A percentile compares a stretch with the other conserved stretches of the same genome.
Conservation (phyloP, 2,888 invertebrate genomes). For the Scaptodrosophila latifasciaeformis region DNA sequence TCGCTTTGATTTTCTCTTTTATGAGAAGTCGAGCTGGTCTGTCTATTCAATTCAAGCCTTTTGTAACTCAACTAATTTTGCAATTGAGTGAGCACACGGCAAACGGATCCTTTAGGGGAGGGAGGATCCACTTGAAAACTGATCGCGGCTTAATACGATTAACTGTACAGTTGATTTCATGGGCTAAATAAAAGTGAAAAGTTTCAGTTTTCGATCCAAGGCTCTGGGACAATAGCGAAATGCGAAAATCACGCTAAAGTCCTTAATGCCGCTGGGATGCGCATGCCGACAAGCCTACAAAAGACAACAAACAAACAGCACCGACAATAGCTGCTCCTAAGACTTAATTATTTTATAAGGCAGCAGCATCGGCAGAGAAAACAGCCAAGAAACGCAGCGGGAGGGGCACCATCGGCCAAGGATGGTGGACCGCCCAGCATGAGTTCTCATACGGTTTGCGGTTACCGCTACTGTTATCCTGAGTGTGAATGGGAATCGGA, state of each 20-base stretch:
- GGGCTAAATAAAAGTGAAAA: constrained; percentile 42
- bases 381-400: constrained; percentile 17
- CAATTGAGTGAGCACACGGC: constrained; percentile 38
- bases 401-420: constrained; percentile 34
- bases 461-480: constrained; percentile 29
- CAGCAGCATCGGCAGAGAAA: constrained; percentile 28
- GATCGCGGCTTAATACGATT: constrained; percentile 65
- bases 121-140: constrained; percentile 51
- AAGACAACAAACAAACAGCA: constrained; percentile 50
- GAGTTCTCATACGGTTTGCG: constrained; percentile 42
- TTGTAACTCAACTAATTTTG: constrained; percentile 40
- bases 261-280: constrained; percentile 63
- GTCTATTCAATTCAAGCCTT: too few species aligned
- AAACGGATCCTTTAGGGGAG: constrained; percentile 19
- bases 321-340: constrained; percentile 46
- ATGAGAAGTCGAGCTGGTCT: too few species aligned
- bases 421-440: constrained; percentile 53
- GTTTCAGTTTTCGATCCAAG: constrained; percentile 48
- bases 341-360: constrained; percentile 71
- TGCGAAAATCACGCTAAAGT: constrained; percentile 65
- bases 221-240: constrained; percentile 28
- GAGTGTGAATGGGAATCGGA: constrained; percentile 17
- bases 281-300: constrained; percentile 28
- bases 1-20: too few species aligned
- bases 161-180: constrained; percentile 43